Percentiles rank a stretch among this genome's conserved stretches.
Evolutionary conservation across 2,888 invertebrate genomes (phyloP).

Genomic region (Ligdia adustata): DNA sequence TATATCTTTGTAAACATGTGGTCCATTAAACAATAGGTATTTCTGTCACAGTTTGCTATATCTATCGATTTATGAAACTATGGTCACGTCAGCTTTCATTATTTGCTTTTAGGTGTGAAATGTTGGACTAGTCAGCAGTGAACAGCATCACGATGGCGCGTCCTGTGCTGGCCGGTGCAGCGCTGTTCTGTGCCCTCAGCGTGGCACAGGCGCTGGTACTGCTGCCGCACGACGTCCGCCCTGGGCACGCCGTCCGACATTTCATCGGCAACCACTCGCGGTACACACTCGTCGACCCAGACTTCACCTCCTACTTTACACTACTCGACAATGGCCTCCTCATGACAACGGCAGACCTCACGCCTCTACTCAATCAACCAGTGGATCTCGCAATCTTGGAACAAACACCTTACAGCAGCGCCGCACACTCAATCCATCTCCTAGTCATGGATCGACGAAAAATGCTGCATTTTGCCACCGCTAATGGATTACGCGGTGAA

Average conservation of each 20-base stretch:
- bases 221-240: constrained; percentile 94
- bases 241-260: constrained; percentile 93
- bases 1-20: background rate
- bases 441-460: constrained; percentile 92
- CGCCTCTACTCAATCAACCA: constrained; percentile 91
- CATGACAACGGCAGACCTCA: constrained; percentile 95
- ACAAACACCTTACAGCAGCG: constrained; percentile 90
- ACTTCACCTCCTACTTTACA: constrained; percentile 93
- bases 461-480: constrained; percentile 90
- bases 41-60: no score
- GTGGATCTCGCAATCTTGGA: constrained; percentile 92
- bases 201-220: constrained; percentile 82
- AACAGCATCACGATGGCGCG: constrained; percentile 60
- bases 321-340: constrained; percentile 94
- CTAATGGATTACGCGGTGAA: constrained; percentile 86
- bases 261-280: constrained; percentile 85
- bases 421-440: constrained; percentile 91
- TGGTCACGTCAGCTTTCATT: background rate
- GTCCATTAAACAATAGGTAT: no score
- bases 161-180: constrained; percentile 67
- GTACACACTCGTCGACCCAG: constrained; percentile 88
- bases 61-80: no score
- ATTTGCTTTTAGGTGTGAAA: constrained; percentile 65
- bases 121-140: constrained; percentile 63
- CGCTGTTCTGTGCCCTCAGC: constrained; percentile 67